Percentiles rank a stretch among this genome's conserved stretches.
Conservation (phyloP, 2,888 invertebrate species). For the Anaspis maculata region DNA sequence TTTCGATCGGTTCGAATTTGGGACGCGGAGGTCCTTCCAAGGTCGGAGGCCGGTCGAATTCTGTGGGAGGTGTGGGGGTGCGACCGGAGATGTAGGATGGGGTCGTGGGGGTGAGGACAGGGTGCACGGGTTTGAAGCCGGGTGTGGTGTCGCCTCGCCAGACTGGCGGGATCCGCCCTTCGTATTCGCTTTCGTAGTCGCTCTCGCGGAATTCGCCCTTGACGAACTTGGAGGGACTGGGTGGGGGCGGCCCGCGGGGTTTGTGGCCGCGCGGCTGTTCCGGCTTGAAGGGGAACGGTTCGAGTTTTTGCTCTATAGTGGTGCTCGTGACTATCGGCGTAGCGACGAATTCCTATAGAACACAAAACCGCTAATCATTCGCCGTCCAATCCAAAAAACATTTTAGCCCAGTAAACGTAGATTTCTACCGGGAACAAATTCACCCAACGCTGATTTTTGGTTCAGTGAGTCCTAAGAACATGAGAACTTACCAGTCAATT, state of each 20-base stretch:
- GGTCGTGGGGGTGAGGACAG: conserved; percentile 47
- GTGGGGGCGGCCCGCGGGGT: conserved; percentile 44
- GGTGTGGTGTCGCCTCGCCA: conserved; percentile 53
- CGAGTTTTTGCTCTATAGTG: conserved; percentile 36
- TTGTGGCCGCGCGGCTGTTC: conserved; percentile 36
- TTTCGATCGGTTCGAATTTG: conserved; percentile 53
- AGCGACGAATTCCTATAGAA: conserved; percentile 48
- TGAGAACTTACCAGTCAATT: too few species aligned
- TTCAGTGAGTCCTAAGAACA: too few species aligned
- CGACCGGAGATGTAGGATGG: conserved; percentile 42
- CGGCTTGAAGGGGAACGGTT: conserved; percentile 43
- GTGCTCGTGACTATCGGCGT: conserved; percentile 46
- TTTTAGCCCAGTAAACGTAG: too few species aligned
- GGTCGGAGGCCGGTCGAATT: conserved; percentile 47
- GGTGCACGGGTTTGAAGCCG: conserved; percentile 52
- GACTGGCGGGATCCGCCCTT: conserved; percentile 52
- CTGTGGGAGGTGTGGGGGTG: conserved; percentile 51
- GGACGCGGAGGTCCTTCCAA: conserved; percentile 39
- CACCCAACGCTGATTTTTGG: too few species aligned
- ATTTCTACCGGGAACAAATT: too few species aligned
- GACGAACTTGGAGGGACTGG: conserved; percentile 58
- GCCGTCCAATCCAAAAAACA: too few species aligned
- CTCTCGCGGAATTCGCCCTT: conserved; percentile 59
- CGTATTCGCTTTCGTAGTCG: conserved; percentile 66
- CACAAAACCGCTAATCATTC: too few species aligned